Evolutionary conservation across 1,140 invertebrate genomes (phyloP).

Genomic region (Triops longicaudatus): DNA sequence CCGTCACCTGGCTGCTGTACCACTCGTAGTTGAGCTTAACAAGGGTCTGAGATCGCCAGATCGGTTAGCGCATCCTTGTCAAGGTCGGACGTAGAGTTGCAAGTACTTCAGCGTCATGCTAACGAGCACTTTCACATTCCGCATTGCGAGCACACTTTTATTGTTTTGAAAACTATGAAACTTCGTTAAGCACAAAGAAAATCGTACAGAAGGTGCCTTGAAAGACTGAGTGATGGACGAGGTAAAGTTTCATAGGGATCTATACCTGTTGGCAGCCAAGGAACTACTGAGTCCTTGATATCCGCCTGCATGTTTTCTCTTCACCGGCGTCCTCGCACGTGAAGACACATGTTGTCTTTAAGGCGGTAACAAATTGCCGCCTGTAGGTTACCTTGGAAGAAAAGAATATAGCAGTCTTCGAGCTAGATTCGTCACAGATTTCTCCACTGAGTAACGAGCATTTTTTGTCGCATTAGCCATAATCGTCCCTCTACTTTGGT

Average conservation of each 20-base stretch:
- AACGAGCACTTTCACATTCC: not conserved
- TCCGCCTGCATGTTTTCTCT: not conserved
- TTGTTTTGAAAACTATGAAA: no score
- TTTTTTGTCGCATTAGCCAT: no score
- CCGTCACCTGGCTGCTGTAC: no score
- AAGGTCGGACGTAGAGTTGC: not conserved
- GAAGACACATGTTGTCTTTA: not conserved
- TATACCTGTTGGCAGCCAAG: not conserved
- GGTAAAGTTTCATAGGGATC: not conserved
- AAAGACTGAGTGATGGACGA: no score
- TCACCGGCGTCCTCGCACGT: not conserved
- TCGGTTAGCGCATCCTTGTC: not conserved
- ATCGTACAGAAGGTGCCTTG: no score
- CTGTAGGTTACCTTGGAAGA: not conserved
- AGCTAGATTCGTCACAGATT: no score
- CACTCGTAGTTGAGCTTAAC: not conserved
- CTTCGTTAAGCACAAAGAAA: no score
- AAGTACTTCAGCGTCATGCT: not conserved
- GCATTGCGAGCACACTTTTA: no score
- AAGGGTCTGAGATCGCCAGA: not conserved
- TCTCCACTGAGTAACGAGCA: no score
- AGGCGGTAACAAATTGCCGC: not conserved
- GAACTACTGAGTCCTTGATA: constrained; percentile 2
- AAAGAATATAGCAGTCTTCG: not conserved
- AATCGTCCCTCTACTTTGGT: no score